Base-by-base conservation (phyloP, 2,888 invertebrate genomes). In the Laothoe populi region DNA sequence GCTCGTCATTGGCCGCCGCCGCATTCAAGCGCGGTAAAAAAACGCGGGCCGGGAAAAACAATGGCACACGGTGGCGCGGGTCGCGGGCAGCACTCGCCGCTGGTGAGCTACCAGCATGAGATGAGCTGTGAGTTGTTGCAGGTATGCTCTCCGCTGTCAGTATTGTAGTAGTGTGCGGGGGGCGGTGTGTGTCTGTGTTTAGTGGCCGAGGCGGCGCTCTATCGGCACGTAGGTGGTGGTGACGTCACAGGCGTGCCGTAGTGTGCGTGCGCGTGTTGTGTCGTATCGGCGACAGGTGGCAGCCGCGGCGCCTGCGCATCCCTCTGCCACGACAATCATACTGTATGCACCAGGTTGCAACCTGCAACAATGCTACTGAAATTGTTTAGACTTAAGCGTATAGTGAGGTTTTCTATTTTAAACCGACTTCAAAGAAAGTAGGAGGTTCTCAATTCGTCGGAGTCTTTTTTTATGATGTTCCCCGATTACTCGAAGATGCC, bases 61-160 rank as follows among this genome's bases (percentile, higher is more conserved):
- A 91, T 91, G 90, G 89, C 88, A 86, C 83, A 86, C 83, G 79
- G 75, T 82, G 81, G 82, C 78, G 70, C 79, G 75, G 74, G 64
- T 72, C 78, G 70, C 79, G 75, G 74, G 64, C 71, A 74, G 79
- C 73, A 81, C 79, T 84, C 68, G 77, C 72, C 77, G 67, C 64
- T 66, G 74, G 74, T 82, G 73, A 82, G 5, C 59, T 66, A 19
- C 81, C 73, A 60, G 60, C 64, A 66, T 78, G 77, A 57, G 61
- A 31, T 68, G 82, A 74, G 46, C 81, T 64, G 63, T 31, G 48
- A 24, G 19, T 19, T 49, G 49, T 1, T 59, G 21, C 19, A 46
- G 7, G 1, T 21, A n/a, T 10, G 62, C 53, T 61, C 11, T 4
- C 24, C 7, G 24, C 19, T 10, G n/a, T 23, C 19, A 8, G 23